Evolutionary conservation across 2,888 invertebrate species (phyloP), one percentile per base, ranked within the genome.

Genomic region (Noctua janthe): DNA sequence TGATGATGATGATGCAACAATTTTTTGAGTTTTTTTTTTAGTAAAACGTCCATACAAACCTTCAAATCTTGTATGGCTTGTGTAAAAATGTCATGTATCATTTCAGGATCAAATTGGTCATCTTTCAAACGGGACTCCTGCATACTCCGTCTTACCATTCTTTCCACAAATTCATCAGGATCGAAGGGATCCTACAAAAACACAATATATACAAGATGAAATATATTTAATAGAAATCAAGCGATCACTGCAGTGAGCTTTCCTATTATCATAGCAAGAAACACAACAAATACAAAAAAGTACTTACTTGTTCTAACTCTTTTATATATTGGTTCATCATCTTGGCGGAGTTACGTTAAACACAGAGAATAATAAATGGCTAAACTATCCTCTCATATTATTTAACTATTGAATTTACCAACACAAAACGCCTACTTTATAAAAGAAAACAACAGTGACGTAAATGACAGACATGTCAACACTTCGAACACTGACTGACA

Each of bases 131-230:
- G 98, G 39, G 98, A 97, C 91, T 98, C 98, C 90, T 98, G 98
- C 93, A 99, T 99, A 73, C 99, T 99, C 89, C 99, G 97, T 98
- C 99, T 99, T 64, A 99, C 99, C 92, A 99, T 97, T 78, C 99
- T 97, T 94, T 99, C 99, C 2, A 99, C 99, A 97, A 99, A 99
- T 94, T 99, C 99, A 92, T 99, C 99, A 20, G 99, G 98, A 97
- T 99, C 99, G 94, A 99, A 99, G 0, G 99, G 99, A 93, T 99
- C 99, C 99, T 99, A 73, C 91, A 78, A 95, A 94, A 76, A 43
- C 47, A 77, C 59, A 59, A 47, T 29, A 17, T 17, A n/a, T 20
- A 29, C 29, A 81, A 29, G 0, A 35, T 11, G 35, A 6, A 49
- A 71, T 56, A 13, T 20, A 29, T 67, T 67, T 49, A 66, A 0